Base-by-base conservation (phyloP, 2,113 vertebrate genomes). In the Ammodytes dubius region DNA sequence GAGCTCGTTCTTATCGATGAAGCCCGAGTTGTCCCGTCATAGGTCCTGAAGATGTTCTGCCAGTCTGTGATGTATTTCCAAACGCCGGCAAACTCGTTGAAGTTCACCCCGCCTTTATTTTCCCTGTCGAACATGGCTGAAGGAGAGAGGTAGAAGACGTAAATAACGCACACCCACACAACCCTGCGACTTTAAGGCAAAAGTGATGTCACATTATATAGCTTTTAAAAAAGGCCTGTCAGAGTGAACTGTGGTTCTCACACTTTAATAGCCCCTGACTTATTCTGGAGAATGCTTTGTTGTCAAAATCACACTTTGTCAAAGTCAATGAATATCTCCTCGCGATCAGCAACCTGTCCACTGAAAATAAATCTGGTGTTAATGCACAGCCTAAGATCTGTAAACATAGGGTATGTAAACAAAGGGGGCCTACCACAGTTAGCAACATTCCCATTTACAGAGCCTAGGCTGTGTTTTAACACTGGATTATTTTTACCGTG, bases 1-100 rank as follows among this genome's bases (percentile, higher is more conserved):
- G 80, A 99, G 96, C 92, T 99, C 98, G 6, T 96, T 97, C 94
- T 96, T 99, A 93, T 99, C 98, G 46, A 99, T 99, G 94, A 99
- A 97, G 76, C 98, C 98, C 0, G 98, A 99, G 91, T 98, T 99
- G 95, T 99, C 98, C 79, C 97, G 91, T 99, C 98, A 60, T 99
- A 99, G 3, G 96, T 98, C 87, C 97, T 95, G 95, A 99, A 99
- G 90, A 99, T 98, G 86, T 97, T 98, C 94, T 99, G 98, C 98
- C 98, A 99, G 87, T 99, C 98, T 0, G 97, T 97, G 94, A 99
- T 96, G 86, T 99, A 99, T 84, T 99, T 99, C 98, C 98, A 99
- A 56, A 99, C 98, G 3, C 98, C 98, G 0, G 96, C 96, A 64
- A 99, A 99, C 94, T 99, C 98, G 9, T 95, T 97, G 94, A 99